Evolutionary conservation across 1,140 invertebrate genomes (phyloP).

Genomic region (Eriosoma lanigerum): DNA sequence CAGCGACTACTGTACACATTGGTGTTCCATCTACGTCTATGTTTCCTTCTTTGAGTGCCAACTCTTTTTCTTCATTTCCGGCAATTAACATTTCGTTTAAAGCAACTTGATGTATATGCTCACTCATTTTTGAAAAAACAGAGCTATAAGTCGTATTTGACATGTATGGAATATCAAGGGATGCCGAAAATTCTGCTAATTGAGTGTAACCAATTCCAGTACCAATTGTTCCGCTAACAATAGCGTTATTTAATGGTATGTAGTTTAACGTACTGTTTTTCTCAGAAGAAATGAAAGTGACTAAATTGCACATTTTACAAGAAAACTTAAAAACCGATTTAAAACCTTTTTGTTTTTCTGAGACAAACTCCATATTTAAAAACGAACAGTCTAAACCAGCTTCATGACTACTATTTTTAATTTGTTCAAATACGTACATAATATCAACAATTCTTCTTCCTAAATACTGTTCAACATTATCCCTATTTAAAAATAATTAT

Average conservation of each 20-base stretch:
- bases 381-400: neutral
- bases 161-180: neutral
- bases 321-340: neutral
- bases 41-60: constrained; percentile 52
- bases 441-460: constrained; percentile 11
- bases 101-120: neutral
- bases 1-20: constrained; percentile 56
- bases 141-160: neutral
- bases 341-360: neutral
- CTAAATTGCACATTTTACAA: constrained; percentile 8
- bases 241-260: neutral
- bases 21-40: constrained; percentile 54
- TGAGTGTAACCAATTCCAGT: constrained; percentile 12
- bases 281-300: neutral
- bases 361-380: neutral
- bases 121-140: neutral
- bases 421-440: constrained; percentile 8
- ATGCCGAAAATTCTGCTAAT: neutral
- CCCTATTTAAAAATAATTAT: too few relatives aligned
- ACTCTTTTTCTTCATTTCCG: constrained; percentile 53
- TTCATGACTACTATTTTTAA: neutral
- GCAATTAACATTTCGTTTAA: constrained; percentile 52
- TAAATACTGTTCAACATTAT: too few relatives aligned
- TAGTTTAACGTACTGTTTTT: neutral
- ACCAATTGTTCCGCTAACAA: constrained; percentile 26